phyloP scores from a whole-genome alignment of 23 tunicate species.

The Phallusia fumigata region DNA sequence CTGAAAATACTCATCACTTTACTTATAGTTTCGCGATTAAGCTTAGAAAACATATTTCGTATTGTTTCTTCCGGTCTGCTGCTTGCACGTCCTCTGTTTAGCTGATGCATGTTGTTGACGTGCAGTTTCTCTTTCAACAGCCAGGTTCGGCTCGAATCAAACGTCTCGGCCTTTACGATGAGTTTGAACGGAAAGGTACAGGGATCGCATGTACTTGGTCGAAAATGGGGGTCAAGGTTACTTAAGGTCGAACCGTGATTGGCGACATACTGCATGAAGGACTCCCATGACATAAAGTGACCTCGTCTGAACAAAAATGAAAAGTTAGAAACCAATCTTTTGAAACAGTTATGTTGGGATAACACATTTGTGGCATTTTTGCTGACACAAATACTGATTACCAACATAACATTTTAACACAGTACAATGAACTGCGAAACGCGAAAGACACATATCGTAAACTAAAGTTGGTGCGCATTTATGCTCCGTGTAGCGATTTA shows the following conservation, averaged over 20 bases:
- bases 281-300: background rate
- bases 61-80: constrained; percentile 11
- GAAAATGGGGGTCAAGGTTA: constrained; percentile 47
- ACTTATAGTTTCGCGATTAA: constrained; percentile 12
- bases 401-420: too few relatives aligned
- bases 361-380: too few relatives aligned
- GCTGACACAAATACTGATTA: too few relatives aligned
- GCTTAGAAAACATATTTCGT: constrained; percentile 7
- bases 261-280: constrained; percentile 34
- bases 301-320: too few relatives aligned
- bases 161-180: constrained; percentile 34
- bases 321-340: too few relatives aligned
- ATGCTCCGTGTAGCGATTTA: too few relatives aligned
- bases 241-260: constrained; percentile 22
- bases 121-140: constrained; percentile 19
- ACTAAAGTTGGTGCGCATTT: too few relatives aligned
- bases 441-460: too few relatives aligned
- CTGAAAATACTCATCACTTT: constrained; percentile 27
- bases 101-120: constrained; percentile 9
- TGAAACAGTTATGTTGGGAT: too few relatives aligned
- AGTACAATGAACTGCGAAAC: too few relatives aligned
- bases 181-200: constrained; percentile 37
- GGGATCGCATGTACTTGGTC: constrained; percentile 25
- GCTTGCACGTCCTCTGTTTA: constrained; percentile 18
- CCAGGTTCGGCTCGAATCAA: too few relatives aligned